phyloP scores from a whole-genome alignment of 2,888 invertebrate genomes.

The Koerneria pararmatus region DNA sequence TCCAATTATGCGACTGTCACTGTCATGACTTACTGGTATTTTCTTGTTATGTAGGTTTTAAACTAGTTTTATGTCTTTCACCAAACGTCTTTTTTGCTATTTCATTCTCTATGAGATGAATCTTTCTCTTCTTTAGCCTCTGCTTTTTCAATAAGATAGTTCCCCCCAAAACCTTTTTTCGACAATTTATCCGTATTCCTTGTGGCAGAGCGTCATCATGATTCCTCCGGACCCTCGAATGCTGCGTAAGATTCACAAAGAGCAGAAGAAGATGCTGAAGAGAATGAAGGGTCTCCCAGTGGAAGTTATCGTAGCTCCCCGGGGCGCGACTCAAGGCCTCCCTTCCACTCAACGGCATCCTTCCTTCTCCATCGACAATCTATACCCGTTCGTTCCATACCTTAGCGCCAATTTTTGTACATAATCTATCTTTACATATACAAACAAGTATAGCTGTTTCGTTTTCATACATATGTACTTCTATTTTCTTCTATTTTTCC shows the following conservation, averaged over 20 bases:
- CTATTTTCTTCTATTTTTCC: background rate
- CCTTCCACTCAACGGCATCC: background rate
- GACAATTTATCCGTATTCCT: background rate
- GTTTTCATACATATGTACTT: background rate
- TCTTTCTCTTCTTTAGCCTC: too few relatives aligned
- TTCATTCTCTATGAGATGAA: too few relatives aligned
- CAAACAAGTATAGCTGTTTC: too few relatives aligned
- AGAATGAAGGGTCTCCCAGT: conserved; percentile 20
- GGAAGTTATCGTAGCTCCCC: conserved; percentile 18
- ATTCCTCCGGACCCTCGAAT: conserved; percentile 21
- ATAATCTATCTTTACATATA: too few relatives aligned
- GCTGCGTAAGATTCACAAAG: conserved; percentile 23
- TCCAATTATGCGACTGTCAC: too few relatives aligned
- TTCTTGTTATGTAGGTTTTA: too few relatives aligned
- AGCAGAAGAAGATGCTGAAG: conserved; percentile 23
- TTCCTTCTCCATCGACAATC: conserved; percentile 20
- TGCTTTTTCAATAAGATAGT: too few relatives aligned
- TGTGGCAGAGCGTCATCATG: conserved; percentile 17
- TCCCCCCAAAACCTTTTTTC: too few relatives aligned
- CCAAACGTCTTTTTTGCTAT: too few relatives aligned
- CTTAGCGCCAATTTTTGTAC: too few relatives aligned
- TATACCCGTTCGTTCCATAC: conserved; percentile 11
- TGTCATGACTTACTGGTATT: too few relatives aligned
- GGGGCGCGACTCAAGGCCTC: conserved; percentile 9
- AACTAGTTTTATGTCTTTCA: too few relatives aligned